Base-by-base conservation (phyloP, 2,888 invertebrate genomes). In the Caenorhabditis parvicauda region DNA sequence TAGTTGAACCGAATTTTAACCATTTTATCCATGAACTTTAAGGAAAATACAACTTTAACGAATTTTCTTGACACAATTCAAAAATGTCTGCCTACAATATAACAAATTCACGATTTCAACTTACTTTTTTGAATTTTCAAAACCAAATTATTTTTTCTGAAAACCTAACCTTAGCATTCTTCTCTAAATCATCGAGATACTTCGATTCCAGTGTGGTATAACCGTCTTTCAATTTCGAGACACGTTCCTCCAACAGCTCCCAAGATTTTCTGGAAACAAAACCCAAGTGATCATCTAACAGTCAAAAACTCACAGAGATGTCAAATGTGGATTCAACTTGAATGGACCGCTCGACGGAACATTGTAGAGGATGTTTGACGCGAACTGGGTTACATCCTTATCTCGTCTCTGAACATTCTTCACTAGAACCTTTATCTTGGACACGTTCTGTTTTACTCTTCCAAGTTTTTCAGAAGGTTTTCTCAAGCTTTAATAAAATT, bases 361-460 rank as follows among this genome's bases (percentile, higher is more conserved):
- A 6, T 67, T 67, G 41, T 69, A 55, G 7, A 71, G 54, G 37
- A 74, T 68, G 46, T 74, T 67, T 42, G 66, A 60, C 4, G 72
- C 70, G 52, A 72, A 65, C 28, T 61, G 56, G 9, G 63, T 57
- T 9, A 69, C 43, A 4, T 61, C 59, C 19, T 46, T 44, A 25
- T 64, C 61, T 14, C 70, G 56, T 9, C 68, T 43, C 63, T 67
- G 46, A 47, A 59, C 44, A n/a, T 32, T 43, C 17, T n/a, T 12
- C 44, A 9, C 9, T 41, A 27, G 25, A 24, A 9, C 4, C n/a
- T n/a, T n/a, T n/a, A n/a, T n/a, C n/a, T n/a, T n/a, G n/a, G n/a
- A n/a, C n/a, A n/a, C n/a, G n/a, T n/a, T n/a, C n/a, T n/a, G n/a
- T n/a, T n/a, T n/a, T n/a, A n/a, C n/a, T n/a, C n/a, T n/a, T n/a